A percentile compares a stretch with the other conserved stretches of the same genome.
Conservation (phyloP, 2,888 invertebrate species). For the Epirrhoe alternata region DNA sequence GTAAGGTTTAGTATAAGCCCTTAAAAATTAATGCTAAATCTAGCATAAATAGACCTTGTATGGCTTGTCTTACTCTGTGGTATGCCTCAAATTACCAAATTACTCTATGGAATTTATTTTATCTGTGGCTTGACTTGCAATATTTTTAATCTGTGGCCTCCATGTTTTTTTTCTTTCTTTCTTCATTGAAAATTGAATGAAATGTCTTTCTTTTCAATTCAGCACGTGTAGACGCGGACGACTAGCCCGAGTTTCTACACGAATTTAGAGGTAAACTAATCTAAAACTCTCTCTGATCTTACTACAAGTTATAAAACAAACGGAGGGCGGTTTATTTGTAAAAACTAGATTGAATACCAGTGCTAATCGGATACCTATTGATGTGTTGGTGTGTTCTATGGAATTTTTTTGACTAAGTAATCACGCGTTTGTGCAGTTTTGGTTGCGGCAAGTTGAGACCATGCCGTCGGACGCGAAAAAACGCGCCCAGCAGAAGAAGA, state of each 20-base stretch:
- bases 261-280: constrained; percentile 62
- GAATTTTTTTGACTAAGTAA: constrained; percentile 25
- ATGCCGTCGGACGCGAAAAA: constrained; percentile 99
- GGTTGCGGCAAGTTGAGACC: constrained; percentile 53
- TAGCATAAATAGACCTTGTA: too few relatives aligned
- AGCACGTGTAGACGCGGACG: constrained; percentile 82
- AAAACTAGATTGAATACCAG: constrained; percentile 2
- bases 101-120: not conserved
- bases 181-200: constrained; percentile 44
- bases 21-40: too few relatives aligned
- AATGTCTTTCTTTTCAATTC: constrained; percentile 74
- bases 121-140: not conserved
- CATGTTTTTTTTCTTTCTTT: constrained; percentile 36
- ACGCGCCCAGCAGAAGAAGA: constrained; percentile 98
- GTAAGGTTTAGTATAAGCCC: too few relatives aligned
- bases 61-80: too few relatives aligned
- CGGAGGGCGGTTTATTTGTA: not conserved
- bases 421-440: constrained; percentile 47
- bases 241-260: constrained; percentile 63
- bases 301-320: constrained; percentile 7
- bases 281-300: constrained; percentile 6
- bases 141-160: constrained; percentile 40
- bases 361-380: not conserved
- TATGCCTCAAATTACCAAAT: too few relatives aligned
- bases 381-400: constrained; percentile 25